Percentiles rank a stretch among this genome's conserved stretches.
Evolutionary conservation across 2,888 invertebrate species (phyloP).

Genomic region (Catotricha subobsoleta): DNA sequence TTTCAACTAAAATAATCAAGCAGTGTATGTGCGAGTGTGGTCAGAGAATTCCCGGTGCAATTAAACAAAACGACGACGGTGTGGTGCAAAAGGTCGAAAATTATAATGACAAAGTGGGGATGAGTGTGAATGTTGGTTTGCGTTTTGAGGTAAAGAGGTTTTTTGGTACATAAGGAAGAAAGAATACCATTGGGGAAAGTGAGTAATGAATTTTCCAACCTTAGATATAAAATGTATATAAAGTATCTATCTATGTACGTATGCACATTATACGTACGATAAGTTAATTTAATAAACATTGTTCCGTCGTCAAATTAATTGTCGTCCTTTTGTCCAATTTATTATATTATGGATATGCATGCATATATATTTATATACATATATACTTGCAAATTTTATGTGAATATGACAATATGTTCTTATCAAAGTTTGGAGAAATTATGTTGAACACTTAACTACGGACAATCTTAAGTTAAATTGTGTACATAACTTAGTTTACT

Average conservation of each 20-base stretch:
- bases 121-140: neutral
- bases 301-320: slow-evolving; percentile 6
- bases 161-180: too few species aligned
- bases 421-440: too few species aligned
- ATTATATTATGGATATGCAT: slow-evolving; percentile 2
- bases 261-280: slow-evolving; percentile 1
- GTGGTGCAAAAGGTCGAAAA: slow-evolving; percentile 7
- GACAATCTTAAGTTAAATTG: too few species aligned
- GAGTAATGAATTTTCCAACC: too few species aligned
- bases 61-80: slow-evolving; percentile 7
- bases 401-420: too few species aligned
- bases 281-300: slow-evolving; percentile 6
- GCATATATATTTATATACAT: too few species aligned
- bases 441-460: too few species aligned
- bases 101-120: slow-evolving; percentile 6
- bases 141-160: too few species aligned
- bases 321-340: slow-evolving; percentile 6
- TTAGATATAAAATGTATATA: neutral
- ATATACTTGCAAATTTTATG: too few species aligned
- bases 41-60: slow-evolving; percentile 6
- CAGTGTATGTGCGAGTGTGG: neutral
- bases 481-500: too few species aligned
- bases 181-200: too few species aligned
- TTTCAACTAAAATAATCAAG: slow-evolving; percentile 7
- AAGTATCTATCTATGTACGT: neutral